Evolutionary conservation across 2,113 vertebrate species (phyloP), one percentile per base, ranked within the genome.

Genomic region (Piprites chloris): DNA sequence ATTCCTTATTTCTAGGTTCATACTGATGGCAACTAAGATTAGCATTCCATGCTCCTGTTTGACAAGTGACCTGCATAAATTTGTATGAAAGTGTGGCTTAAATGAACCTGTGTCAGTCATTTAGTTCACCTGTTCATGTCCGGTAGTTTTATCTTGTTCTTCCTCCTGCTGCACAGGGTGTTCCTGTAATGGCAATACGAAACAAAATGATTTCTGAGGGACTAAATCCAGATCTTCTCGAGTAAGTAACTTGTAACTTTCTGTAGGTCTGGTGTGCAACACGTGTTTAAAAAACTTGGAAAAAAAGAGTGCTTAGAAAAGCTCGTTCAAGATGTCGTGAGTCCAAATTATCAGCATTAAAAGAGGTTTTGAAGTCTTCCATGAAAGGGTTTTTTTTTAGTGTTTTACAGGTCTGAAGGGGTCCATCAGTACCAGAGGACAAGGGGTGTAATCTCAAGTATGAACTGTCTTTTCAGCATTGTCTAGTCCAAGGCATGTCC

Each of bases 181-280:
- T 99, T 98, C 99, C 99, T 59, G 98, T 98, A n/a, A 98, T 99
- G 99, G 99, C 99, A 58, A 99, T 99, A 97, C 98, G 98, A 97
- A 99, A 99, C 97, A 99, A 99, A 98, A 99, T 99, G 99, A 96
- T 99, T 84, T 96, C 98, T 69, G 99, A 99, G 95, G 99, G 99
- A 63, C 97, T 99, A 89, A 98, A 99, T 96, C 99, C 99, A 20
- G 98, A 97, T 96, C 97, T 99, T 97, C 98, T 99, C 2, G 99
- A 99, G 99, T 99, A 97, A 99, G 99, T 99, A 95, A 90, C 68
- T 28, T 82, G 23, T 72, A 81, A 39, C 65, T 74, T 69, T 46
- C 41, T 21, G 13, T 33, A 68, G n/a, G 32, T 41, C n/a, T 75
- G 76, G 63, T 59, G 17, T 63, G 37, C 67, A 83, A 33, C 20